Evolutionary conservation across 2,797 vertebrate species (phyloP).

Genomic region (Ciconia nigra): DNA sequence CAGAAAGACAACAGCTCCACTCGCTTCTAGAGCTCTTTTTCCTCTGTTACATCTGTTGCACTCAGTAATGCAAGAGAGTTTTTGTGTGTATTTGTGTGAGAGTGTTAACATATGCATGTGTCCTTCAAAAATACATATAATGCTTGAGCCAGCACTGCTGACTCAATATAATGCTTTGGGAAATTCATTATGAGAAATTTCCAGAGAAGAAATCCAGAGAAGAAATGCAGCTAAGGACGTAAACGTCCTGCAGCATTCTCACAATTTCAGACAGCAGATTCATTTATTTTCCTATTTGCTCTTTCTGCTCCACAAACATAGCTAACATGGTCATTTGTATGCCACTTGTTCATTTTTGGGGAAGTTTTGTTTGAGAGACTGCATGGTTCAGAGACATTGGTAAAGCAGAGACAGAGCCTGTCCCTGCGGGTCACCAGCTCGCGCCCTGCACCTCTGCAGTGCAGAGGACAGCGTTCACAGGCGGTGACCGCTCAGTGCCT

Average conservation of each 20-base stretch:
- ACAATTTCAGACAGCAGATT: not conserved
- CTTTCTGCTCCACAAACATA: not conserved
- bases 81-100: not conserved
- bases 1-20: not conserved
- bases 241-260: not conserved
- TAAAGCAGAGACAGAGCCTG: not conserved
- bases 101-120: not conserved
- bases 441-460: not conserved
- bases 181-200: not conserved
- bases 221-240: not conserved
- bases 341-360: not conserved
- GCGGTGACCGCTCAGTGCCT: not conserved
- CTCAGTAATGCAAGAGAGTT: not conserved
- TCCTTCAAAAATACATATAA: not conserved
- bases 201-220: not conserved
- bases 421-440: not conserved
- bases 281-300: conserved; percentile 4
- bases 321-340: not conserved
- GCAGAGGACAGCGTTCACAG: not conserved
- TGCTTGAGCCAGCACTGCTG: not conserved
- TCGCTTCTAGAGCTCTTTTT: not conserved
- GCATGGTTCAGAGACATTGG: not conserved
- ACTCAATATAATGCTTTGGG: not conserved
- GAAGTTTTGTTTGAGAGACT: not conserved
- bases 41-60: not conserved